Percentiles rank a stretch among this genome's conserved stretches.
Conservation (phyloP, 92 coral and sea anemone genomes). For the Hydrozoanthus gracilis region DNA sequence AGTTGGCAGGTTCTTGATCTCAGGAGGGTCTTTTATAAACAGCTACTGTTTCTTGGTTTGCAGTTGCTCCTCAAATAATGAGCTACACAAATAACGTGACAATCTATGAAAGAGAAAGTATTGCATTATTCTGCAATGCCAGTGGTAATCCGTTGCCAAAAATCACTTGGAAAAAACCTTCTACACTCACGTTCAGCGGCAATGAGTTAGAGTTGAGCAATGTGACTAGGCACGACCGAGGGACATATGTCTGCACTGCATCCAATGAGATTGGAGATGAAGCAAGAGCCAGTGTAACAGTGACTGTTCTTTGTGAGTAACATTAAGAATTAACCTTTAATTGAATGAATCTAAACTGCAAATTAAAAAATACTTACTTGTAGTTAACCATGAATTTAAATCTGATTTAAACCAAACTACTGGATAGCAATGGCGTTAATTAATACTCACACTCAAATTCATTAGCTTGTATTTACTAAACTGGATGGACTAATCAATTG, state of each 20-base stretch:
- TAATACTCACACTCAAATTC: too few species aligned
- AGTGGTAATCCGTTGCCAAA: slow-evolving; percentile 53
- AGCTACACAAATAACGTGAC: slow-evolving; percentile 38
- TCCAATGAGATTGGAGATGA: slow-evolving; percentile 26
- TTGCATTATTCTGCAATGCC: slow-evolving; percentile 48
- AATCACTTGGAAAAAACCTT: slow-evolving; percentile 34
- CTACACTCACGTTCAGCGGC: slow-evolving; percentile 16
- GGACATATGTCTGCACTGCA: slow-evolving; percentile 43
- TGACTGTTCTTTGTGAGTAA: slow-evolving; percentile 54
- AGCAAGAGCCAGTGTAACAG: neutral
- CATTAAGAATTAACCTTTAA: too few species aligned
- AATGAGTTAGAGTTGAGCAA: slow-evolving; percentile 14
- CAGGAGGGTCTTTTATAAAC: neutral
- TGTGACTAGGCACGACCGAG: slow-evolving; percentile 26
- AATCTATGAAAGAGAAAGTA: slow-evolving; percentile 36
- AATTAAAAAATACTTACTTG: too few species aligned
- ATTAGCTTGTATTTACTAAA: too few species aligned
- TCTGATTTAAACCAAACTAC: too few species aligned
- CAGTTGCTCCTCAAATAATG: slow-evolving; percentile 30
- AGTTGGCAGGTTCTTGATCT: too few species aligned
- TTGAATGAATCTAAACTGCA: too few species aligned
- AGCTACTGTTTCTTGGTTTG: neutral
- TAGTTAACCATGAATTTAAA: too few species aligned
- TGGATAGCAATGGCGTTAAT: too few species aligned
- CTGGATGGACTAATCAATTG: too few species aligned